Percentiles rank a stretch among this genome's conserved stretches.
Conservation (phyloP, 2,113 vertebrate genomes). For the Menura novaehollandiae region DNA sequence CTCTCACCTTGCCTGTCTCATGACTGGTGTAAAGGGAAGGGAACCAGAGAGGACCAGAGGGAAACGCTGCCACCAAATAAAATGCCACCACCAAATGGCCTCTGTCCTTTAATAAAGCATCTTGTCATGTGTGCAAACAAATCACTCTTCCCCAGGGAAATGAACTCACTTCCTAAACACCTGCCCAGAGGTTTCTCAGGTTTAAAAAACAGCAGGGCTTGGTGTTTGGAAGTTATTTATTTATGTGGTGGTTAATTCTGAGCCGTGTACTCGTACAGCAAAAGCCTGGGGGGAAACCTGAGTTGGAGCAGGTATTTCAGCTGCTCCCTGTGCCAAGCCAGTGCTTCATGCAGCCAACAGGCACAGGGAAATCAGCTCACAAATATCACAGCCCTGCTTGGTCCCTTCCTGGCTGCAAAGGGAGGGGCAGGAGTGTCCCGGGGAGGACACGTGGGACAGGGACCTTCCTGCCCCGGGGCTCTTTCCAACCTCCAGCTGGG, state of each 20-base stretch:
- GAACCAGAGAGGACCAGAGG: neutral
- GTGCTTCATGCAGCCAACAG: neutral
- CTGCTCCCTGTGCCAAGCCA: neutral
- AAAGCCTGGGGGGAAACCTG: neutral
- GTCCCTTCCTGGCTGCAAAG: neutral
- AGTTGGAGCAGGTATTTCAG: neutral
- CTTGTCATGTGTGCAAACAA: neutral
- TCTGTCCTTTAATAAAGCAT: neutral
- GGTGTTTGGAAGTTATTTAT: neutral
- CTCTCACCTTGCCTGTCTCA: neutral
- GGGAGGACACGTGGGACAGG: neutral
- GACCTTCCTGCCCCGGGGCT: neutral
- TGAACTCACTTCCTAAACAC: neutral
- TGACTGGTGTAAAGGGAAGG: neutral
- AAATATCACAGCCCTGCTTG: neutral
- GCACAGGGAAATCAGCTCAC: rapidly evolving
- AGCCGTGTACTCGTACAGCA: neutral
- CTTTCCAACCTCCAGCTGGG: neutral
- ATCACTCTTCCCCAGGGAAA: neutral
- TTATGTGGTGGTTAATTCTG: neutral
- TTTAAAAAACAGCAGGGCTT: neutral
- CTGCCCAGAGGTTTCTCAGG: neutral
- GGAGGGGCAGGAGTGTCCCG: neutral
- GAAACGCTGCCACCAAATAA: neutral
- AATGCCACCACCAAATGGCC: neutral